Evolutionary conservation across 2,888 invertebrate species (phyloP), one percentile per base, ranked within the genome.

Genomic region (Tryphoninae sp.): DNA sequence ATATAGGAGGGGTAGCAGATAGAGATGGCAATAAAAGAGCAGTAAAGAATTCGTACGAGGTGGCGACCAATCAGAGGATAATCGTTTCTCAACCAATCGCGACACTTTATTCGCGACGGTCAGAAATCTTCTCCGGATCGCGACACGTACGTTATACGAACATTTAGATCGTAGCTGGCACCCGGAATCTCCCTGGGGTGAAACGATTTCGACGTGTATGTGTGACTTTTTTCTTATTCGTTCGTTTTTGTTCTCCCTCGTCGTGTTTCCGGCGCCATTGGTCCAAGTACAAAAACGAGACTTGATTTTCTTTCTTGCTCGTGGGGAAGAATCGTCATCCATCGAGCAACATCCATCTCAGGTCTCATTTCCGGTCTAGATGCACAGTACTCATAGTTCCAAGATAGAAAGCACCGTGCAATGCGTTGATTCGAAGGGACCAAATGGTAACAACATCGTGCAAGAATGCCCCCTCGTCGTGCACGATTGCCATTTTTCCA

Each of bases 401-500:
- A 51, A 19, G 59, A 59, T 64, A 40, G 65, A n/a, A n/a, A 67
- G 58, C 42, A 51, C 40, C 45, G 26, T 22, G 58, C 26, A 42
- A 22, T 42, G 74, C 73, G 51, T 74, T 64, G 42, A 78, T 26
- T 71, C 67, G 78, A 67, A 58, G 67, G 58, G 69, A 58, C 72
- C 33, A 6, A 6, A 33, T 45, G 11, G 45, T 45, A 45, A 75
- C 53, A 71, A 40, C 49, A 75, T 81, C 80, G 69, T 80, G 75
- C 75, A 80, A 81, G 77, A 82, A 85, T 81, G 71, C 78, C 7
- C n/a, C 40, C 53, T 65, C 62, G 77, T 79, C 68, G 64, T 69
- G 23, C 79, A 67, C 71, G 78, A 72, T 78, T 83, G 81, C 84
- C 83, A 82, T 86, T 87, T 88, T 88, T 86, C 81, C 87, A 88